Base-by-base conservation (phyloP, 2,113 vertebrate genomes). In the Cephalopholis sonnerati region DNA sequence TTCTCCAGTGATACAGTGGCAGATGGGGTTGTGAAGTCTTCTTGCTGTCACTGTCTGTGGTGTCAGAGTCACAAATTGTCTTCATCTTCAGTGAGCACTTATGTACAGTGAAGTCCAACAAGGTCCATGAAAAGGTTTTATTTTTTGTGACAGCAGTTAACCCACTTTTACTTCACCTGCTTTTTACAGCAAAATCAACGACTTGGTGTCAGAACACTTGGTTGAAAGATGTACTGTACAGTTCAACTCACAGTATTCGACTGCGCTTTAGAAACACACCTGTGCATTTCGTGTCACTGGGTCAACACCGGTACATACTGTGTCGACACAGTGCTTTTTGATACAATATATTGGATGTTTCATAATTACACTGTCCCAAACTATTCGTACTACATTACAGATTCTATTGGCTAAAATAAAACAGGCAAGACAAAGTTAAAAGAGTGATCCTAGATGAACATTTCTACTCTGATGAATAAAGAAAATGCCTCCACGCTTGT, bases 341-440 rank as follows among this genome's bases (percentile, higher is more conserved):
- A 76, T 46, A 80, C 27, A 74, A 63, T 18, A 65, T 18, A 65
- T 13, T 39, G n/a, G 17, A 84, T 61, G 5, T 59, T 58, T 64
- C n/a, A 58, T 46, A 36, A 53, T 61, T 46, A 76, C 66, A 68
- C 41, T 29, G 62, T 41, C 0, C n/a, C 36, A 79, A 66, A 71
- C 24, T 29, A 50, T 46, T 74, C 36, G 39, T 62, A 51, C 27
- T 66, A 74, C 39, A 1, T 76, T 48, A 57, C 68, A 80, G 20
- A 74, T 54, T 69, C 12, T 69, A 66, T 29, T 70, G n/a, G 20
- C 41, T 24, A 6, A 72, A 77, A 70, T 66, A 11, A 72, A 75
- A 82, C 13, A 64, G 16, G 46, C 48, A 44, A 79, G 48, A 74
- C 15, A 63, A 77, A 73, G 8, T 66, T 24, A 83, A 69, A 77